A percentile compares a stretch with the other conserved stretches of the same genome.
These are phyloP conservation scores for Tenthredo notha DNA, from an alignment of 2,888 invertebrate genomes.

Conservation along the genomic window DNA sequence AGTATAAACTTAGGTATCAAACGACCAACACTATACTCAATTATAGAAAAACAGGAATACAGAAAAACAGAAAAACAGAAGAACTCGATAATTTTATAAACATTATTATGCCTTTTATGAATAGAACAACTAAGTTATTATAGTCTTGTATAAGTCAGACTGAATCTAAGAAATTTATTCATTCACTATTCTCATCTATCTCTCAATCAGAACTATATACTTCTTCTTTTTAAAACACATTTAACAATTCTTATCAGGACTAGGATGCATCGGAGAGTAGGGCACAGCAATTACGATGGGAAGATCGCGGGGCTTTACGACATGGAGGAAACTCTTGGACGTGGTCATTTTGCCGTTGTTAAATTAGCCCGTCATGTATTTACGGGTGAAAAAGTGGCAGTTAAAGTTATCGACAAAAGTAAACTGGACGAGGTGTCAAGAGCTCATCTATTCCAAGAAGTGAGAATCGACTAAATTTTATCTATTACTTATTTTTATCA, in stretches of 20 bases:
- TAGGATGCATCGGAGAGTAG: conserved; percentile 73
- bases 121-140: too few species aligned
- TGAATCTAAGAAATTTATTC: too few species aligned
- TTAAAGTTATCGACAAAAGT: conserved; percentile 99
- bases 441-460: conserved; percentile 97
- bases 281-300: conserved; percentile 85
- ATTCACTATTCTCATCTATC: too few species aligned
- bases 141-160: too few species aligned
- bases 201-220: too few species aligned
- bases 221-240: too few species aligned
- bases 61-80: background rate
- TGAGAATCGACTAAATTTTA: conserved; percentile 75
- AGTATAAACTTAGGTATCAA: background rate
- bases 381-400: conserved; percentile 98
- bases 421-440: conserved; percentile 97
- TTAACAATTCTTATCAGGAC: conserved; percentile 36
- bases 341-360: conserved; percentile 99
- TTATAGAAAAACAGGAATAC: background rate
- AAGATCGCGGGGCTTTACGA: conserved; percentile 98
- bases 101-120: too few species aligned
- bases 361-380: conserved; percentile 99
- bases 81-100: too few species aligned
- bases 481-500: too few species aligned
- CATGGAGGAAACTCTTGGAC: conserved; percentile 97
- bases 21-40: background rate